Conservation (phyloP, 2,888 invertebrate species). For the Gymnoscelis rufifasciata region DNA sequence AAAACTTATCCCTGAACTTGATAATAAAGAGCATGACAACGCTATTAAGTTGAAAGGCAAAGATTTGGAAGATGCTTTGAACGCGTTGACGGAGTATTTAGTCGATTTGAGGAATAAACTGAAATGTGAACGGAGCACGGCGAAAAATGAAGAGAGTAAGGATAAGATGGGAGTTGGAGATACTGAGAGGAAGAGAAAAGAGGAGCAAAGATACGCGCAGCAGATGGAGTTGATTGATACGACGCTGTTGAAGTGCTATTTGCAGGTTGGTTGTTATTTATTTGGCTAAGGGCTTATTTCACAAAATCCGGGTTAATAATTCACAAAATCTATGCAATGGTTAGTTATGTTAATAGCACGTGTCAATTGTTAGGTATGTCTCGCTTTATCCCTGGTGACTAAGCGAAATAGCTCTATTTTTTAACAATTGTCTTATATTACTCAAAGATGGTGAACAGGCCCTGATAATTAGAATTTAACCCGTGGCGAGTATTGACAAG, state of each 20-base stretch:
- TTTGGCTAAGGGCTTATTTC: background rate
- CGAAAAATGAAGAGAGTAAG: background rate
- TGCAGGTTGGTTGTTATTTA: slow-evolving; percentile 81
- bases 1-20: slow-evolving; percentile 93
- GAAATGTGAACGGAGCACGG: slow-evolving; percentile 40
- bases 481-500: too few relatives aligned
- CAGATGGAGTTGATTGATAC: slow-evolving; percentile 96
- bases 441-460: too few relatives aligned
- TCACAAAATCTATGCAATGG: too few relatives aligned
- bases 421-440: too few relatives aligned
- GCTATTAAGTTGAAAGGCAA: slow-evolving; percentile 83
- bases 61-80: slow-evolving; percentile 91
- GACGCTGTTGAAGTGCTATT: slow-evolving; percentile 96
- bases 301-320: too few relatives aligned
- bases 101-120: slow-evolving; percentile 82
- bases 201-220: slow-evolving; percentile 50
- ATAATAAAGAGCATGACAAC: slow-evolving; percentile 66
- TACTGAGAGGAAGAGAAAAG: slow-evolving; percentile 27
- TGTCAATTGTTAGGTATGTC: too few relatives aligned
- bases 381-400: too few relatives aligned
- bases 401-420: too few relatives aligned
- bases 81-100: slow-evolving; percentile 94
- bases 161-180: background rate
- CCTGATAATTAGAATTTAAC: too few relatives aligned
- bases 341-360: too few relatives aligned